phyloP scores from a whole-genome alignment of 2,113 vertebrate species.

The Stegastes partitus region DNA sequence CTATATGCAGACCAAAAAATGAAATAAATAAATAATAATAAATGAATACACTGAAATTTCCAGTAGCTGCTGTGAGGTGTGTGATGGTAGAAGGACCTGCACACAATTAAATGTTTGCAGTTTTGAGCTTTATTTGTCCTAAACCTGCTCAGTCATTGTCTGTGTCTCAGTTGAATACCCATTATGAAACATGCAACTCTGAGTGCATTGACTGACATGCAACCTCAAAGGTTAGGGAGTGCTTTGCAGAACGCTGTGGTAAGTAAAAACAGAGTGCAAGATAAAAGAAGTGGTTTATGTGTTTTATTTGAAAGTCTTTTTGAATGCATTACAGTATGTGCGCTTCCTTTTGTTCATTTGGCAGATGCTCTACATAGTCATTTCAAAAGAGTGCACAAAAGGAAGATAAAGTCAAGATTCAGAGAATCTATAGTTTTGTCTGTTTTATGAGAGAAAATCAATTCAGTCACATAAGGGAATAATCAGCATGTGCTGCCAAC shows the following conservation, averaged over 20 bases:
- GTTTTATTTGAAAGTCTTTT: not conserved
- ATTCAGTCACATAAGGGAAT: not conserved
- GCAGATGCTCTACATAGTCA: not conserved
- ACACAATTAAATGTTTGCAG: no score
- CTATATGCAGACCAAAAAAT: no score
- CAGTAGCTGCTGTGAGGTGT: not conserved
- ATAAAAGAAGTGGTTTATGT: not conserved
- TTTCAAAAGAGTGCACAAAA: no score
- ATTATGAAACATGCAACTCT: not conserved
- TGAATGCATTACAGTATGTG: not conserved
- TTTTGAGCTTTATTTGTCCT: not conserved
- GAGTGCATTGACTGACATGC: not conserved
- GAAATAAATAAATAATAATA: no score
- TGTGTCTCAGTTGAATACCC: not conserved
- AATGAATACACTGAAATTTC: not conserved
- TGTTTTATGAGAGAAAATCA: no score
- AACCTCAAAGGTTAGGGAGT: not conserved
- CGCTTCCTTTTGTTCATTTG: constrained; percentile 5
- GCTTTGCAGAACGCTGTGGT: no score
- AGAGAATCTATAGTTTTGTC: not conserved
- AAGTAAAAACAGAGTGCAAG: not conserved
- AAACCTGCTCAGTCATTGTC: not conserved
- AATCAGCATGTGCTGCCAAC: no score
- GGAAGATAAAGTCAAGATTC: not conserved
- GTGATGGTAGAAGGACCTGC: no score